Base-by-base conservation (phyloP, 2,797 vertebrate species). In the Crenuchus spilurus region DNA sequence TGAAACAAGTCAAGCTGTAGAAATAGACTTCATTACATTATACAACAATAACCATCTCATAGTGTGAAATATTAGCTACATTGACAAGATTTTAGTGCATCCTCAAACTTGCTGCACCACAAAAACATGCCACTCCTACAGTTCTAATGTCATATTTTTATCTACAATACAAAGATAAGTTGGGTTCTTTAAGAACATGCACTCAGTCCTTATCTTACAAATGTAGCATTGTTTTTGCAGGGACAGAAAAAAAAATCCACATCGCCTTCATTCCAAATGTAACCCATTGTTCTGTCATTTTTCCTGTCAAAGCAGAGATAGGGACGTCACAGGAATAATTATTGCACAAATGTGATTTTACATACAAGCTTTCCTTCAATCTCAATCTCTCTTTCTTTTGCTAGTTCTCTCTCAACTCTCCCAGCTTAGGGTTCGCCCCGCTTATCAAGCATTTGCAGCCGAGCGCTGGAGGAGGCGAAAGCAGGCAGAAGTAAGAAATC, bases 371-470 rank as follows among this genome's bases (percentile, higher is more conserved):
- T 72, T 49, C 33, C 68, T 71, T 76, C 75, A 49, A 60, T 57
- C 67, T 76, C 67, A 57, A 76, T 82, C 57, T 72, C 70, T 65
- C 44, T 72, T 48, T 78, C 30, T 74, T 62, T 33, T 35, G 37
- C 76, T 49, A 54, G 37, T 72, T 77, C 60, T 77, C 46, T 74
- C 63, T 46, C 57, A 37, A 44, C 57, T 54, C 48, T 67, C 55
- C 62, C 79, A 76, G 76, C 83, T 75, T 82, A 63, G 68, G 77
- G 72, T 83, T 77, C 75, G 63, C 68, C 51, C 75, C 60, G 84
- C 86, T 92, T 92, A 93, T 92, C 91, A 74, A 84, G 78, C 73
- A 16, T 71, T 78, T 84, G 88, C 92, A 93, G 91, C 87, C 68
- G 87, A 87, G 65, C 4, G 51, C 83, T 55, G 80, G 65, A 76